Base-by-base conservation (phyloP, 2,113 vertebrate genomes). In the Melanostigma gelatinosum region DNA sequence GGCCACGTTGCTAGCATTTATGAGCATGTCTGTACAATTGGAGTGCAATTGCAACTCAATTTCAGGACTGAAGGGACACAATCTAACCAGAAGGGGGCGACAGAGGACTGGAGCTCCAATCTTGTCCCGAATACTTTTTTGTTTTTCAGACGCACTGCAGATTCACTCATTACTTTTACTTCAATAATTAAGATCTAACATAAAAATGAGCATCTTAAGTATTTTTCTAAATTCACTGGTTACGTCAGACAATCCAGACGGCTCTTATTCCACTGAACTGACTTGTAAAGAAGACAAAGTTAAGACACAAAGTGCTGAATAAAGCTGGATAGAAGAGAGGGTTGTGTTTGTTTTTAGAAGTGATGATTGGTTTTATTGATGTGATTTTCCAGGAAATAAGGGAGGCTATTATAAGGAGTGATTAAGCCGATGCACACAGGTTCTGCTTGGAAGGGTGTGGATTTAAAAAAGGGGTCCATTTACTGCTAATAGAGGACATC, bases 81-180 rank as follows among this genome's bases (percentile, higher is more conserved):
- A 60, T 75, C 2, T 42, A 15, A 15, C 80, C 93, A 90, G 76
- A 69, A 93, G 93, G 91, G 90, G 91, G 93, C 83, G 82, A 86
- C 89, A 93, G 38, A 91, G 9, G 48, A 85, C 83, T 69, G 46
- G 48, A 1, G 7, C 77, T 77, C 1, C 18, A 72, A n/a, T 27
- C 13, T 58, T 66, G 16, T 34, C 13, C 22, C 8, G 40, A 1
- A 57, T 2, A 16, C 15, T 1, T 10, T 18, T 3, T 6, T 16
- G 58, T 24, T 46, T 12, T 50, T n/a, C 3, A 50, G 60, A 72
- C 15, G 3, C 46, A 3, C 50, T 67, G 13, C 58, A 42, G n/a
- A 22, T 62, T 32, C 18, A 66, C 34, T 66, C 32, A 46, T 67
- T 36, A 58, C 8, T 22, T 65, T 42, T 20, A 7, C 34, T 18